Evolutionary conservation across 2,113 vertebrate genomes (phyloP).

Genomic region (Calidris pugnax): DNA sequence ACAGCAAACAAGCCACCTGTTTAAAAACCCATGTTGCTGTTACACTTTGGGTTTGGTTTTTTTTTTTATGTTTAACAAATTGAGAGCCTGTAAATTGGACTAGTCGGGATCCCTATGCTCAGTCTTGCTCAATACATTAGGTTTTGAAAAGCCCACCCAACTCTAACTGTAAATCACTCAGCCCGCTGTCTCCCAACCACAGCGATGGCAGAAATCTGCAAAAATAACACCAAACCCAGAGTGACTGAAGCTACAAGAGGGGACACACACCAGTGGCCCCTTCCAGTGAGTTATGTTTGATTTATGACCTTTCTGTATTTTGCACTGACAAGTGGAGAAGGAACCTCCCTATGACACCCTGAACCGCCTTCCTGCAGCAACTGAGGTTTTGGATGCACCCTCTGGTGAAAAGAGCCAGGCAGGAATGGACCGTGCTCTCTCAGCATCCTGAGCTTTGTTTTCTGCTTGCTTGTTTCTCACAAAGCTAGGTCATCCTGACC

Average conservation of each 20-base stretch:
- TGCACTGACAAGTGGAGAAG: not conserved
- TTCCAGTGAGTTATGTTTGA: accelerated
- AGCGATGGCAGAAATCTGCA: not conserved
- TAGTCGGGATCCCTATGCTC: not conserved
- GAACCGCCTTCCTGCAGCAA: not conserved
- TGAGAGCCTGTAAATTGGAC: not conserved
- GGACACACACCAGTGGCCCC: not conserved
- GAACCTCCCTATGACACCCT: accelerated
- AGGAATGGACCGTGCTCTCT: not conserved
- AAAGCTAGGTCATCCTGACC: not conserved
- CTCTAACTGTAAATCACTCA: too few relatives aligned
- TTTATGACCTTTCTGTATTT: not conserved
- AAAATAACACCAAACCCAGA: not conserved
- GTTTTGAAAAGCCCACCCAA: not conserved
- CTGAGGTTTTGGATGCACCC: not conserved
- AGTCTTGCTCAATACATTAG: not conserved
- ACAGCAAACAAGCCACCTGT: not conserved
- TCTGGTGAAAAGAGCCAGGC: not conserved
- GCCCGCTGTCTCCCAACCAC: not conserved
- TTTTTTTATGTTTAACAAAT: not conserved
- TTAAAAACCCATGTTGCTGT: not conserved
- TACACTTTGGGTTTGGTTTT: accelerated
- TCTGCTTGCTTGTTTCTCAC: not conserved
- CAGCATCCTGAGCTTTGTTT: not conserved
- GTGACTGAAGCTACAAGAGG: not conserved